These are phyloP conservation scores for Volucella inanis DNA, from an alignment of 2,888 invertebrate species.

Conservation along the genomic window DNA sequence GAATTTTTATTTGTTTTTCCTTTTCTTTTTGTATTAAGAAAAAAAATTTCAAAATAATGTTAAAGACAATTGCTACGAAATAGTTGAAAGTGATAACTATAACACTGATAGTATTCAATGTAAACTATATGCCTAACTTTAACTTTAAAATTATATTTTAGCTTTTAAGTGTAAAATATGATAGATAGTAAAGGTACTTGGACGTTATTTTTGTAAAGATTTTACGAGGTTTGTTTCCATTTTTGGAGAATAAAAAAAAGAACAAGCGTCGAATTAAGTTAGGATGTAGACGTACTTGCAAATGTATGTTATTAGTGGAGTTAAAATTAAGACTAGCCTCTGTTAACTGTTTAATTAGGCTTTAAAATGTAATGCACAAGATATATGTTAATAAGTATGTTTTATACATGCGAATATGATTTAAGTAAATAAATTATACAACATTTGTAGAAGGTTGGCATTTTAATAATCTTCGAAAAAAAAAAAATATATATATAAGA, in stretches of 20 bases:
- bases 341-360: constrained; percentile 21
- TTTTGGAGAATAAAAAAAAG: constrained; percentile 14
- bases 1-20: constrained; percentile 18
- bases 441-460: constrained; percentile 1
- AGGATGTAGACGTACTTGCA: not conserved
- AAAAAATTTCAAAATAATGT: constrained; percentile 17
- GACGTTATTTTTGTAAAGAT: constrained; percentile 51
- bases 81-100: constrained; percentile 47
- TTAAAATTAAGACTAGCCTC: not conserved
- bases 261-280: not conserved
- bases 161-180: constrained; percentile 31
- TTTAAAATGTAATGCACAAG: constrained; percentile 1
- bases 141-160: constrained; percentile 41
- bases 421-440: constrained; percentile 54
- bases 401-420: constrained; percentile 7
- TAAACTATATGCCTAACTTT: constrained; percentile 54
- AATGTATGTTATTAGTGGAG: constrained; percentile 11
- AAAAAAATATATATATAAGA: too few species aligned
- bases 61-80: constrained; percentile 19
- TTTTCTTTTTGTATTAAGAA: constrained; percentile 33
- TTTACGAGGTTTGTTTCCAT: constrained; percentile 32
- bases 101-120: constrained; percentile 74
- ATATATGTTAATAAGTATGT: constrained; percentile 21
- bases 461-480: too few species aligned
- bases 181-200: constrained; percentile 33